Conservation (phyloP, 2,113 vertebrate genomes). For the Mesitornis unicolor region DNA sequence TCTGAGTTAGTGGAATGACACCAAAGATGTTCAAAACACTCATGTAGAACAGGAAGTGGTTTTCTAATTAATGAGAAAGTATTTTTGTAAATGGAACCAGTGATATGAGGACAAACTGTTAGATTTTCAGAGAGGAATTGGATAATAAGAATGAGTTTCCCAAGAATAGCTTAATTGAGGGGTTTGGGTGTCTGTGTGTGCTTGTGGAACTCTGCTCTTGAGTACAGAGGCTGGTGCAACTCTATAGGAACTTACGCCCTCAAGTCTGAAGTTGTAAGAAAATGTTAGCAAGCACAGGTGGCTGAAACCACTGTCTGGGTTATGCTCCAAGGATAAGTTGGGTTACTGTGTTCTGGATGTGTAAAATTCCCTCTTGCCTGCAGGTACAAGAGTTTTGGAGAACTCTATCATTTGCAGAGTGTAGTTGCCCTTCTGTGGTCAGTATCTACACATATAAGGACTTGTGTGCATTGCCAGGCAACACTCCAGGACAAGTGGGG, state of each 20-base stretch:
- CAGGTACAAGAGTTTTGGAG: neutral
- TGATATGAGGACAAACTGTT: neutral
- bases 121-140: neutral
- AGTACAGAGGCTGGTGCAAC: neutral
- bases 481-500: neutral
- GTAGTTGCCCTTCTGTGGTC: neutral
- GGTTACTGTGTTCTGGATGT: neutral
- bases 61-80: neutral
- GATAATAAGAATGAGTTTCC: neutral
- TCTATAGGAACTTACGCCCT: fast-evolving
- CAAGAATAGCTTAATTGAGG: neutral
- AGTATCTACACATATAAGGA: fast-evolving
- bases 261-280: neutral
- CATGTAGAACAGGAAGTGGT: neutral
- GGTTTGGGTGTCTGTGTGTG: neutral
- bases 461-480: neutral
- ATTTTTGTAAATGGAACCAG: neutral
- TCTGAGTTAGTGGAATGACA: neutral
- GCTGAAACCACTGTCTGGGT: neutral
- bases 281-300: neutral
- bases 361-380: neutral
- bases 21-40: neutral
- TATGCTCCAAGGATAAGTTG: neutral
- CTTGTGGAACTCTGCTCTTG: neutral
- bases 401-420: neutral